These are phyloP conservation scores for Parnassius apollo DNA, from an alignment of 2,888 invertebrate species.

Conservation along the genomic window DNA sequence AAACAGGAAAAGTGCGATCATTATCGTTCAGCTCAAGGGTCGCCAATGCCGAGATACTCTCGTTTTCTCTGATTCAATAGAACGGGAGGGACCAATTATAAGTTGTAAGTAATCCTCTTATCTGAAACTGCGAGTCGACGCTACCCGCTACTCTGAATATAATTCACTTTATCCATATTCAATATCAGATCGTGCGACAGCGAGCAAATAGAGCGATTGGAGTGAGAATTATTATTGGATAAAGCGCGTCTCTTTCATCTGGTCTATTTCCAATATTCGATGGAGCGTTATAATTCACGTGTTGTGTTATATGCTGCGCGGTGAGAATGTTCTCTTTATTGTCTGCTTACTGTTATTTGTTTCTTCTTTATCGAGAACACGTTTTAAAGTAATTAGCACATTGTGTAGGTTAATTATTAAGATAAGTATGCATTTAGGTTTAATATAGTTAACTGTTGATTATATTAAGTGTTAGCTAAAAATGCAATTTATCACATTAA, in stretches of 20 bases:
- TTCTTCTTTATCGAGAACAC: constrained; percentile 7
- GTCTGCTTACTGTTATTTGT: constrained; percentile 34
- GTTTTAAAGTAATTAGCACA: constrained; percentile 6
- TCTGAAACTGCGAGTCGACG: constrained; percentile 46
- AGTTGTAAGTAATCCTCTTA: constrained; percentile 77
- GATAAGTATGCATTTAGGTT: constrained; percentile 6
- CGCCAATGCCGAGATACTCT: constrained; percentile 50
- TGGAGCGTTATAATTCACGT: constrained; percentile 65
- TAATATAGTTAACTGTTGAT: neutral
- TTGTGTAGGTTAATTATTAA: neutral
- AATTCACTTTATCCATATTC: constrained; percentile 80
- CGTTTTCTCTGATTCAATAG: constrained; percentile 64
- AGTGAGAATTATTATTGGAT: constrained; percentile 80
- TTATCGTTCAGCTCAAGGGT: constrained; percentile 54
- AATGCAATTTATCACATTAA: neutral
- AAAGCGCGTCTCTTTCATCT: constrained; percentile 68
- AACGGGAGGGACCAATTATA: constrained; percentile 77
- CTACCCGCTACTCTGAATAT: constrained; percentile 69
- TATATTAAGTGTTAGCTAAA: neutral
- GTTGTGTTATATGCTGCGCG: constrained; percentile 45
- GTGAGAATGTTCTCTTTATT: constrained; percentile 47
- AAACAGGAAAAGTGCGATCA: constrained; percentile 42
- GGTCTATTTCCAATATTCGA: constrained; percentile 69
- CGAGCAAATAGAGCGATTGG: constrained; percentile 76
- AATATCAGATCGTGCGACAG: constrained; percentile 77